Evolutionary conservation across 2,797 vertebrate genomes (phyloP).

Genomic region (Trachurus trachurus): DNA sequence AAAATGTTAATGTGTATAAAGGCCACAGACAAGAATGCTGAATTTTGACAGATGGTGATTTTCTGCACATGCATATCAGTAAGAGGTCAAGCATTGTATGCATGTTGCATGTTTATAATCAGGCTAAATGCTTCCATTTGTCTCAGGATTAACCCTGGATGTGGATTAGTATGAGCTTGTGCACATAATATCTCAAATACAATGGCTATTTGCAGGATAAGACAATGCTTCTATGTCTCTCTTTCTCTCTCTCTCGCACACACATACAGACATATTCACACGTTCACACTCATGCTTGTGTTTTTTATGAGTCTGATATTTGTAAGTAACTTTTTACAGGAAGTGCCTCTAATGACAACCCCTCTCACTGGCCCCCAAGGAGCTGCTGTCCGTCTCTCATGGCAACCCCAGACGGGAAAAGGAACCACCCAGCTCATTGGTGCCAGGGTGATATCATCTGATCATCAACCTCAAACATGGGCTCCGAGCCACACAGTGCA

Average conservation of each 20-base stretch:
- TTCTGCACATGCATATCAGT: constrained; percentile 7
- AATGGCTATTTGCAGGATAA: constrained; percentile 18
- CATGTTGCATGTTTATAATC: constrained; percentile 23
- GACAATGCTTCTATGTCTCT: constrained; percentile 1
- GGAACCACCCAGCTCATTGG: constrained; percentile 69
- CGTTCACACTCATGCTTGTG: constrained; percentile 9
- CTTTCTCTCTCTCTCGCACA: constrained; percentile 13
- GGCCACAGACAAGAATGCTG: constrained; percentile 35
- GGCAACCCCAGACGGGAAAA: constrained; percentile 75
- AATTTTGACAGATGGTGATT: constrained; percentile 33
- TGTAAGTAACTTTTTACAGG: constrained; percentile 79
- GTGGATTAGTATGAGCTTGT: constrained; percentile 15
- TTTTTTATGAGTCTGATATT: constrained; percentile 75
- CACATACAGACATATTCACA: background rate
- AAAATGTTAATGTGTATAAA: constrained; percentile 45
- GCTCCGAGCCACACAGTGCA: constrained; percentile 75
- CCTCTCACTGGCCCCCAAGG: constrained; percentile 65
- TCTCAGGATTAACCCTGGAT: constrained; percentile 45
- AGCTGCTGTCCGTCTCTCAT: constrained; percentile 77
- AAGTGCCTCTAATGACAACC: constrained; percentile 72
- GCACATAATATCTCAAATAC: constrained; percentile 20
- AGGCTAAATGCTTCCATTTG: constrained; percentile 25
- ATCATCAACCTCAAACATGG: constrained; percentile 75
- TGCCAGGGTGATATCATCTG: constrained; percentile 81
- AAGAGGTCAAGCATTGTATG: background rate